These are phyloP conservation scores for Caenorhabditis macrosperma DNA, from an alignment of 2,888 invertebrate species.

Conservation along the genomic window DNA sequence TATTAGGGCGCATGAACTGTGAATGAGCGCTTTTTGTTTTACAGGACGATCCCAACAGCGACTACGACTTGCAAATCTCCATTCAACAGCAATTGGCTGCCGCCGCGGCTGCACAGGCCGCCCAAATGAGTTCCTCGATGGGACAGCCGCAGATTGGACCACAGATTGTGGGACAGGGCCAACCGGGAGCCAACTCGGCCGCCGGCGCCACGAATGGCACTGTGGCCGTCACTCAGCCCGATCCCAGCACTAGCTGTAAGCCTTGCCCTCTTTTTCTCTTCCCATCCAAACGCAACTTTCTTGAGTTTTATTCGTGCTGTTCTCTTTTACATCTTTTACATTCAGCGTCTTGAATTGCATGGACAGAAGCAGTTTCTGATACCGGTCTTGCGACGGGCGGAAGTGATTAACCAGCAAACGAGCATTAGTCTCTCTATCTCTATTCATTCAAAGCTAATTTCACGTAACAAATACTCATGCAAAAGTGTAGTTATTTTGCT, in stretches of 20 bases:
- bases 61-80: conserved; percentile 66
- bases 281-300: conserved; percentile 53
- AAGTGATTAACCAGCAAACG: conserved; percentile 53
- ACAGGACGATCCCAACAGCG: conserved; percentile 61
- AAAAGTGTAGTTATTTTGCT: conserved; percentile 42
- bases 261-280: conserved; percentile 59
- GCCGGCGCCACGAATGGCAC: conserved; percentile 42
- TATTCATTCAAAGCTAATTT: conserved; percentile 33
- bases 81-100: conserved; percentile 68
- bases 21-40: conserved; percentile 67
- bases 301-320: conserved; percentile 63
- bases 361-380: conserved; percentile 22
- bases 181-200: conserved; percentile 30
- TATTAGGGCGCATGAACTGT: conserved; percentile 62
- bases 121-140: conserved; percentile 42
- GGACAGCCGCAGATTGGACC: conserved; percentile 54
- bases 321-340: conserved; percentile 53
- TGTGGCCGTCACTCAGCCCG: conserved; percentile 57
- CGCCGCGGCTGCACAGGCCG: conserved; percentile 43
- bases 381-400: conserved; percentile 40
- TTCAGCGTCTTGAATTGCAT: conserved; percentile 59
- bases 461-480: conserved; percentile 50
- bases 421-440: conserved; percentile 25
- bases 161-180: conserved; percentile 50
- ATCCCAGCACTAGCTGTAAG: conserved; percentile 70